Evolutionary conservation across 2,113 vertebrate species (phyloP).

Genomic region (Oreochromis aureus): DNA sequence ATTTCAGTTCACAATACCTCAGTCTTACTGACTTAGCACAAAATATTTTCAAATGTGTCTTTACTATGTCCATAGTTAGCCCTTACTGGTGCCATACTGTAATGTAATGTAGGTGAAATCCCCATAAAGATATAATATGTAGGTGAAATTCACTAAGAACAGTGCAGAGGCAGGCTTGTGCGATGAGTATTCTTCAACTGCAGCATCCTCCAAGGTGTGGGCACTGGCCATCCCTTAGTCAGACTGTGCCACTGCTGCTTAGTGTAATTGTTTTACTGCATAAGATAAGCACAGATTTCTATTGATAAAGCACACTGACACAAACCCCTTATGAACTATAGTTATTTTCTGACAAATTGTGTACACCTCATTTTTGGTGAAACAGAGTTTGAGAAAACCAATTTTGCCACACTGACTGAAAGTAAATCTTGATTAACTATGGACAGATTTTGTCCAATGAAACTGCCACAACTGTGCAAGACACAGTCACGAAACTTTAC

Average conservation of each 20-base stretch:
- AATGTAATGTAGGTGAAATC: background rate
- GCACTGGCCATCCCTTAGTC: background rate
- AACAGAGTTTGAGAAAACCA: background rate
- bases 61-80: background rate
- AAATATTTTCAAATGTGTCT: background rate
- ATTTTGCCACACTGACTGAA: background rate
- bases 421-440: background rate
- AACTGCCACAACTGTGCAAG: background rate
- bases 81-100: background rate
- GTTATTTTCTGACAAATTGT: background rate
- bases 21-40: background rate
- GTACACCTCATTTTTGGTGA: background rate
- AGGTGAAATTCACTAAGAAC: background rate
- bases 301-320: background rate
- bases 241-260: conserved; percentile 14
- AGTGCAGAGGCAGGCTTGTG: conserved; percentile 12
- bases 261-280: background rate
- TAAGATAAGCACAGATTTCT: background rate
- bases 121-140: background rate
- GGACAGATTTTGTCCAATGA: background rate
- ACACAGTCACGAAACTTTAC: background rate
- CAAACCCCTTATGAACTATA: background rate
- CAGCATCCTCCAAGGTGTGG: conserved; percentile 20
- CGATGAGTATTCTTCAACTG: background rate
- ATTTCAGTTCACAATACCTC: background rate